These are phyloP conservation scores for Chironomus tentans DNA, from an alignment of 2,888 invertebrate genomes.

Conservation along the genomic window DNA sequence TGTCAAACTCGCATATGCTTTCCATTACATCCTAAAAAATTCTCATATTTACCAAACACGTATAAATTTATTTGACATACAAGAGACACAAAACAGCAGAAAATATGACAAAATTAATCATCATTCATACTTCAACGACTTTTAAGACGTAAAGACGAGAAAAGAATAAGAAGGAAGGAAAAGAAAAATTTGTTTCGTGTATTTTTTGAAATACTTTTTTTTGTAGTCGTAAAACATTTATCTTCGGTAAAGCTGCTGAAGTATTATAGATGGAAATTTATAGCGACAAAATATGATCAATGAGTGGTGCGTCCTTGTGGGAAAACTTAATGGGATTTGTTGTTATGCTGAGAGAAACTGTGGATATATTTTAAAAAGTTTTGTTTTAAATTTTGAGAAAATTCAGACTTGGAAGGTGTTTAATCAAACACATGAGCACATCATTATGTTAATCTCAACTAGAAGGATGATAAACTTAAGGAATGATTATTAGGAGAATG, in stretches of 20 bases:
- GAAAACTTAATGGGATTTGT: too few species aligned
- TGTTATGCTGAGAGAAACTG: too few species aligned
- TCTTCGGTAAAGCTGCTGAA: background rate
- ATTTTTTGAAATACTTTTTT: background rate
- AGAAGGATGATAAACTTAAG: too few species aligned
- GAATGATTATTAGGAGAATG: too few species aligned
- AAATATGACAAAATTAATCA: constrained; percentile 10
- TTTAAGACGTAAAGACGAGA: background rate
- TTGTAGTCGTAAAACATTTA: background rate
- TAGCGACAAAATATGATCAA: background rate
- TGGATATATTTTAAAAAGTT: too few species aligned
- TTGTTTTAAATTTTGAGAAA: too few species aligned
- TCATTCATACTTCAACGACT: background rate
- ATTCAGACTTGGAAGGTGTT: too few species aligned
- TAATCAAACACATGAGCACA: too few species aligned
- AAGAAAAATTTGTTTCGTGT: background rate
- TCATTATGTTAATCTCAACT: too few species aligned
- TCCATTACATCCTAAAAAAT: background rate
- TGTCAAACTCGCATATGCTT: too few species aligned
- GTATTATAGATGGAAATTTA: background rate
- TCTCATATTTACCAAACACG: background rate
- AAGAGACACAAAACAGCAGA: background rate
- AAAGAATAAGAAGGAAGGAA: background rate
- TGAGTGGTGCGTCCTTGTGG: too few species aligned
- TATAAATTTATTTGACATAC: background rate